phyloP scores from a whole-genome alignment of 2,113 vertebrate genomes.

The Triplophysa tibetana region DNA sequence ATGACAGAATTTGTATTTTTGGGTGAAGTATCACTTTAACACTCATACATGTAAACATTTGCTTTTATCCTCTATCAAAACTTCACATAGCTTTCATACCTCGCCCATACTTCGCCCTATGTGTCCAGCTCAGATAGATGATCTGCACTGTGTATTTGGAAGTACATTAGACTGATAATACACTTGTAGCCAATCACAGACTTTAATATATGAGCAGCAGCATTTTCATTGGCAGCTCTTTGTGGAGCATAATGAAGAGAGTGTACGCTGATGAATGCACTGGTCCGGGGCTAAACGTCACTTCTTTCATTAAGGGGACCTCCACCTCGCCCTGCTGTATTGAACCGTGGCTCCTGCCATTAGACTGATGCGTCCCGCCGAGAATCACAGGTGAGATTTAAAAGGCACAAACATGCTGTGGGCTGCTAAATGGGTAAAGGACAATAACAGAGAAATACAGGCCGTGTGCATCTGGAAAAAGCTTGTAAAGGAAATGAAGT shows the following conservation, averaged over 20 bases:
- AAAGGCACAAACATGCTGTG: background rate
- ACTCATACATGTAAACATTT: background rate
- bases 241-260: conserved; percentile 81
- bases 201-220: conserved; percentile 80
- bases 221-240: conserved; percentile 84
- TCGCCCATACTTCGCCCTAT: conserved; percentile 45
- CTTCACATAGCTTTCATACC: background rate
- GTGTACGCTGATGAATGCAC: conserved; percentile 83
- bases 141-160: conserved; percentile 42
- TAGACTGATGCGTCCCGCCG: conserved; percentile 83
- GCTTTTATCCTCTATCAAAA: background rate
- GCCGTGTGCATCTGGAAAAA: background rate
- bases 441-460: background rate
- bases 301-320: conserved; percentile 90
- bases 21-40: background rate
- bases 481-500: background rate
- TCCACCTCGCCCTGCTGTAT: conserved; percentile 87
- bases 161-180: conserved; percentile 52
- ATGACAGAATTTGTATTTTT: no score
- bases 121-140: conserved; percentile 40
- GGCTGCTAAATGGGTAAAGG: background rate
- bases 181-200: conserved; percentile 69
- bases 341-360: conserved; percentile 80
- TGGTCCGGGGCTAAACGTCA: conserved; percentile 80
- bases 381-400: conserved; percentile 78